These are phyloP conservation scores for Bemisia tabaci DNA, from an alignment of 1,140 invertebrate genomes.

Conservation along the genomic window DNA sequence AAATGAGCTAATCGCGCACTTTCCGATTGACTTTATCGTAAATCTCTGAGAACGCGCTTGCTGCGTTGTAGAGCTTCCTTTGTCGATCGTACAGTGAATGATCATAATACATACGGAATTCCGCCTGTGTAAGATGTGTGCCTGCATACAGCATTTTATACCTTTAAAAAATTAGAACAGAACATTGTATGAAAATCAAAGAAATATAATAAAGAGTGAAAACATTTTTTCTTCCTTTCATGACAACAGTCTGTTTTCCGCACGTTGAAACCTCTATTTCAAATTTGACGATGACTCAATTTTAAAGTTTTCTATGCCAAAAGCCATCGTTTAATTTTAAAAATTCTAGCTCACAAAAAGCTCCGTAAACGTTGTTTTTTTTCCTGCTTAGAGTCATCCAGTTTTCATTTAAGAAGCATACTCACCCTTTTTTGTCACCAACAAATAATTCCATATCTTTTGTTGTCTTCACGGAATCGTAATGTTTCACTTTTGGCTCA, in stretches of 20 bases:
- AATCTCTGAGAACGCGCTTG: conserved; percentile 63
- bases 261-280: no score
- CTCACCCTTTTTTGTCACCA: conserved; percentile 45
- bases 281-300: no score
- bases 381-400: no score
- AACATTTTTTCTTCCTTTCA: no score
- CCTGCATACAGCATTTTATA: conserved; percentile 85
- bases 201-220: no score
- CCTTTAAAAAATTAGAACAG: conserved; percentile 62
- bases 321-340: no score
- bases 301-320: no score
- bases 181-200: no score
- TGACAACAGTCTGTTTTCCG: no score
- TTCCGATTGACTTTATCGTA: conserved; percentile 64
- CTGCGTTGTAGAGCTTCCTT: conserved; percentile 42
- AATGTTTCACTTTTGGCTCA: conserved; percentile 46
- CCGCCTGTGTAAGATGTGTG: conserved; percentile 55
- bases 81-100: conserved; percentile 60
- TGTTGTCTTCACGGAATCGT: conserved; percentile 49
- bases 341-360: no score
- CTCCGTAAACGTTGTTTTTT: no score
- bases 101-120: conserved; percentile 75
- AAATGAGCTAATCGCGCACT: conserved; percentile 46
- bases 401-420: no score
- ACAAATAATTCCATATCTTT: conserved; percentile 57